Evolutionary conservation across 2,888 invertebrate genomes (phyloP).

Genomic region (Sturmia bella): DNA sequence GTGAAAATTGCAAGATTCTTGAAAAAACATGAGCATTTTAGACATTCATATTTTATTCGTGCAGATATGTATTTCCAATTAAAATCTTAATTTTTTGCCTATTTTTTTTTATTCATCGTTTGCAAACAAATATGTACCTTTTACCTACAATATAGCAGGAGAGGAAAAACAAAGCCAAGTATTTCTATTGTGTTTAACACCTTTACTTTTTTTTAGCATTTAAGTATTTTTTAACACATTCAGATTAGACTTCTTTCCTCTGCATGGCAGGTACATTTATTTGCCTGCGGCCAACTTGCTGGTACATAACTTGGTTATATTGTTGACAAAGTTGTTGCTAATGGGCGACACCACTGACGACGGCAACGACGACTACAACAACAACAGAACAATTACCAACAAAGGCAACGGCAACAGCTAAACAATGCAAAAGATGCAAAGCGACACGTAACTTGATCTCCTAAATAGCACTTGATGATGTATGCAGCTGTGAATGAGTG

Average conservation of each 20-base stretch:
- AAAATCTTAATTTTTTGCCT: not conserved
- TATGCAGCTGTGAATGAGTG: conserved; percentile 17
- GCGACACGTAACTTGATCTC: conserved; percentile 53
- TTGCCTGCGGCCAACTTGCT: conserved; percentile 56
- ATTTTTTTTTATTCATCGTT: not conserved
- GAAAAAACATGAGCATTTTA: too few species aligned
- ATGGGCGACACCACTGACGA: conserved; percentile 41
- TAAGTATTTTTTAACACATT: conserved; percentile 11
- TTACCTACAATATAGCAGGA: not conserved
- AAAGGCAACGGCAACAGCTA: conserved; percentile 30
- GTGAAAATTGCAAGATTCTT: too few species aligned
- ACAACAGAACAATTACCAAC: conserved; percentile 32
- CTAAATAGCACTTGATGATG: conserved; percentile 37
- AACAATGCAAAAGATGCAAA: conserved; percentile 28
- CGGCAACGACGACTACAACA: too few species aligned
- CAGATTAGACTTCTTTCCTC: conserved; percentile 6
- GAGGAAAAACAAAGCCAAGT: conserved; percentile 10
- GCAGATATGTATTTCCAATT: too few species aligned
- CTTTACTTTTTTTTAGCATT: conserved; percentile 23
- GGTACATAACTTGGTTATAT: conserved; percentile 60
- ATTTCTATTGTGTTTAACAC: conserved; percentile 25
- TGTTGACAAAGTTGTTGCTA: conserved; percentile 41
- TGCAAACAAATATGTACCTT: not conserved
- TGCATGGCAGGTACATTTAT: conserved; percentile 11
- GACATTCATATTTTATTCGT: too few species aligned